phyloP scores from a whole-genome alignment of 2,113 vertebrate genomes.

The Silurus asotus region DNA sequence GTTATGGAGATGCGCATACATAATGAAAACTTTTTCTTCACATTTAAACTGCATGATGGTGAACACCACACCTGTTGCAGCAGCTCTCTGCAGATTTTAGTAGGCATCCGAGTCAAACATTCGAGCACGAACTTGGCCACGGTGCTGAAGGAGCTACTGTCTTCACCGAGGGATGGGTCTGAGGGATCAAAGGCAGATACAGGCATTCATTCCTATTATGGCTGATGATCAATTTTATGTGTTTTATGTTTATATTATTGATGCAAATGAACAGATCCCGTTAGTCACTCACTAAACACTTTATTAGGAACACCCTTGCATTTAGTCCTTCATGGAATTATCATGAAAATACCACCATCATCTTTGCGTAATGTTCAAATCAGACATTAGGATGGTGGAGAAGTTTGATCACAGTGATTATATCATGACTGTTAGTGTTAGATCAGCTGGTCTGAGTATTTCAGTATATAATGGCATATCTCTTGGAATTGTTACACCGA shows the following conservation, averaged over 20 bases:
- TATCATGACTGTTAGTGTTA: background rate
- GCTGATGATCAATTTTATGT: background rate
- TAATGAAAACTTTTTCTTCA: background rate
- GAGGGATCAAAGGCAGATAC: conserved; percentile 23
- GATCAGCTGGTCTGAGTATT: too few species aligned
- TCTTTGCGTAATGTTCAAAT: background rate
- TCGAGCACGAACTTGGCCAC: conserved; percentile 71
- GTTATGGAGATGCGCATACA: too few species aligned
- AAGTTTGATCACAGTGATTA: background rate
- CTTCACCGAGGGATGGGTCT: conserved; percentile 64
- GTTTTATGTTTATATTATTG: too few species aligned
- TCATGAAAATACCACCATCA: background rate
- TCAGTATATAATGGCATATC: background rate
- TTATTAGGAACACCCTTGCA: background rate
- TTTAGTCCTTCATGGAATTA: background rate
- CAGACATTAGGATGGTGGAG: background rate
- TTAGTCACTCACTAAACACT: background rate
- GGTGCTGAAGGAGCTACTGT: conserved; percentile 57
- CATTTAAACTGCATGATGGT: background rate
- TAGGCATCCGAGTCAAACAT: conserved; percentile 71
- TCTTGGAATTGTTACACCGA: background rate
- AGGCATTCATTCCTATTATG: background rate
- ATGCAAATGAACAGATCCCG: too few species aligned
- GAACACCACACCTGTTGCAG: conserved; percentile 64
- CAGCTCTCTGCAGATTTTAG: conserved; percentile 69